A percentile compares a stretch with the other conserved stretches of the same genome.
Evolutionary conservation across 1,140 invertebrate genomes (phyloP).

Genomic region (Mizuhopecten yessoensis): DNA sequence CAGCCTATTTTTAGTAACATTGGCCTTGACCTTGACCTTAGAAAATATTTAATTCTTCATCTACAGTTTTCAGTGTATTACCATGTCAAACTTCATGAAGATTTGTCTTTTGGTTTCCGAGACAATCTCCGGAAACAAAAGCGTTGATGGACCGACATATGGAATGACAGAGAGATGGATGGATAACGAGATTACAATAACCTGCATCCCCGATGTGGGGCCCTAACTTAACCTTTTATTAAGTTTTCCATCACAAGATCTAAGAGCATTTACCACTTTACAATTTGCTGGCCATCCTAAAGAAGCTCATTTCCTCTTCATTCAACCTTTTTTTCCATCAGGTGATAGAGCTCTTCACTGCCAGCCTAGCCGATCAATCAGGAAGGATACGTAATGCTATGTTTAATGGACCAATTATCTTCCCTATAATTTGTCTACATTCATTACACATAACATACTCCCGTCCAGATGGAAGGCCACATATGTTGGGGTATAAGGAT

Average conservation of each 20-base stretch:
- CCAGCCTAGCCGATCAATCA: not conserved
- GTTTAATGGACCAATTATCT: conserved; percentile 32
- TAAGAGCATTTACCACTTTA: not conserved
- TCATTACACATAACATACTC: not conserved
- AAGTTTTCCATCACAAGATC: not conserved
- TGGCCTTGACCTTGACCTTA: not conserved
- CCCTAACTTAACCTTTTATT: too few relatives aligned
- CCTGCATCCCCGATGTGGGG: too few relatives aligned
- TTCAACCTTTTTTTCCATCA: not conserved
- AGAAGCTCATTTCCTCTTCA: conserved; percentile 9
- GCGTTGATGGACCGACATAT: too few relatives aligned
- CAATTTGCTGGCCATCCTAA: not conserved
- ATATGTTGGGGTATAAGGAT: not conserved
- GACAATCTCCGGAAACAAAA: too few relatives aligned
- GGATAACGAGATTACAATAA: too few relatives aligned
- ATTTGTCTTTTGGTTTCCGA: too few relatives aligned
- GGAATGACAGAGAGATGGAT: too few relatives aligned
- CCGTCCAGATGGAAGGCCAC: not conserved
- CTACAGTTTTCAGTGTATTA: too few relatives aligned
- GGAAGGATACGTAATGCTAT: not conserved
- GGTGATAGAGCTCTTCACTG: not conserved
- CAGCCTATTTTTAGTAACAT: too few relatives aligned
- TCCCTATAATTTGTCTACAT: conserved; percentile 14
- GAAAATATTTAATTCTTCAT: not conserved
- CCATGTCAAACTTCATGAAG: too few relatives aligned